phyloP scores from a whole-genome alignment of 2,888 invertebrate genomes.

The Lysandra bellargus region DNA sequence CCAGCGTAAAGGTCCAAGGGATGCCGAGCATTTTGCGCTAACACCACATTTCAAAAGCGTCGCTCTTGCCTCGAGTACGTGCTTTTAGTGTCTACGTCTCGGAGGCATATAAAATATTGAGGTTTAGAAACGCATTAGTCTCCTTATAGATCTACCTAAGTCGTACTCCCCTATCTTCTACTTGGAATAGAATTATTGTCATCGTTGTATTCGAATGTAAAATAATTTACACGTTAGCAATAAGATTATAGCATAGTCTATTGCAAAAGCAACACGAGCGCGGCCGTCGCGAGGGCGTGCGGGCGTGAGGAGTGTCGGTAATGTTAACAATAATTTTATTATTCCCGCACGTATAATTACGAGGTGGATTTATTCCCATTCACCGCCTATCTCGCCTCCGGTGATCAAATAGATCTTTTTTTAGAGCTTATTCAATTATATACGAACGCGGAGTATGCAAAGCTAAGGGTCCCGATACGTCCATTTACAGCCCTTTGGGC shows the following conservation, averaged over 20 bases:
- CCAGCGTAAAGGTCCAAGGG: no score
- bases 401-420: slow-evolving; percentile 29
- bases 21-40: no score
- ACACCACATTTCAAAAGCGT: no score
- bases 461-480: slow-evolving; percentile 33
- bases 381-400: slow-evolving; percentile 30
- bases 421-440: slow-evolving; percentile 31
- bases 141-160: no score
- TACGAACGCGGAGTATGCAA: slow-evolving; percentile 29
- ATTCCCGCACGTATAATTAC: slow-evolving; percentile 29
- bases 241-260: background rate
- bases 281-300: background rate
- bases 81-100: no score
- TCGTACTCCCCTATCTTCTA: background rate
- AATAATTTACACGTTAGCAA: background rate
- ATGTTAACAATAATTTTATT: slow-evolving; percentile 31
- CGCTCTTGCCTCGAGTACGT: no score
- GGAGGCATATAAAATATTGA: no score
- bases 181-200: background rate
- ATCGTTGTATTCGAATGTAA: background rate
- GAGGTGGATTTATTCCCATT: slow-evolving; percentile 24
- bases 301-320: slow-evolving; percentile 24
- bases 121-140: no score
- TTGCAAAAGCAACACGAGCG: background rate
- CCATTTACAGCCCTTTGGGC: slow-evolving; percentile 43